Base-by-base conservation (phyloP, 2,797 vertebrate species). In the Ceryle rudis region DNA sequence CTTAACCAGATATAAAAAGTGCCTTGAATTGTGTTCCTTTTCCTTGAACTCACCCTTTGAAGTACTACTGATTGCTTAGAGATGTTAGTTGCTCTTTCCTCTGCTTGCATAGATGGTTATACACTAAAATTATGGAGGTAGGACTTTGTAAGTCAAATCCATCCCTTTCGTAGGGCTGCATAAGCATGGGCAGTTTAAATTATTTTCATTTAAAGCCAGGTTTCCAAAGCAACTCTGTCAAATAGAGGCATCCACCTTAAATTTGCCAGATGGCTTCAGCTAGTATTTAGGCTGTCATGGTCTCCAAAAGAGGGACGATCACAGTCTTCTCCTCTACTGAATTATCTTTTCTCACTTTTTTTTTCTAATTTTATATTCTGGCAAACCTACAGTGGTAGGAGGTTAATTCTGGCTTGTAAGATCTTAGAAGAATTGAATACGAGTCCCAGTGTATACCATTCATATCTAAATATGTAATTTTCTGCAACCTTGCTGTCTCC, bases 171-270 rank as follows among this genome's bases (percentile, higher is more conserved):
- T 33, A 75, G 31, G 31, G 29, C 57, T 79, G 41, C 58, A 58
- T 35, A 72, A 51, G 39, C 54, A 91, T 2, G 3, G 9, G 35
- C 31, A 85, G 31, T 62, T 85, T 28, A 90, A 91, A 95, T 71
- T 55, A 72, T 66, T 90, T 91, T 89, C 19, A 46, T 73, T 79
- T 83, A 72, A 84, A 91, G 58, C 58, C 42, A 66, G 29, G 61
- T 92, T 96, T 87, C 84, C 91, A 92, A 93, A 95, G 91, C 70
- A 81, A 86, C 67, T 35, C 35, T 87, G 58, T 69, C 62, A 84
- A 84, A 92, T 4, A 84, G 70, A 89, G 70, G 33, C 73, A 93
- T 74, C 22, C 86, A 88, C 71, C 55, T 77, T 82, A 73, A 67
- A 42, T 84, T 31, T 72, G 66, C 66, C 46, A 71, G 33, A 58